These are phyloP conservation scores for Ifrita kowaldi DNA, from an alignment of 2,113 vertebrate species.

Conservation along the genomic window DNA sequence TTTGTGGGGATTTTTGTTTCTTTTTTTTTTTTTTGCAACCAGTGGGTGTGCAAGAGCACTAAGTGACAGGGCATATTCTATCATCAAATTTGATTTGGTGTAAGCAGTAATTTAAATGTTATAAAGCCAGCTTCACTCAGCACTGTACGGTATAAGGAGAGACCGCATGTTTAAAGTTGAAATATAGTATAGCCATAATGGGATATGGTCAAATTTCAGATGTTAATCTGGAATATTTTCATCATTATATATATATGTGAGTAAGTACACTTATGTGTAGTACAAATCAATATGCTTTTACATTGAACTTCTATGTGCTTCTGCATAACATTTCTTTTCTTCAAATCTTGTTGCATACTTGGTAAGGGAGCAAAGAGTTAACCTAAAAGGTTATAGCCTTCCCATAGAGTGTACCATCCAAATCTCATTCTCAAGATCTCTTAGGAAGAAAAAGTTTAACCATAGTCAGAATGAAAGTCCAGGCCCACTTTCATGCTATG, in stretches of 20 bases:
- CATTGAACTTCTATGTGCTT: neutral
- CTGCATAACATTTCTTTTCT: neutral
- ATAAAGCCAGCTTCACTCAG: neutral
- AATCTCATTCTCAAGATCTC: neutral
- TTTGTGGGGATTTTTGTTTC: neutral
- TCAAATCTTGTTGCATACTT: neutral
- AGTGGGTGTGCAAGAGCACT: neutral
- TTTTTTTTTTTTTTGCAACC: neutral
- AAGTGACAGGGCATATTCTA: neutral
- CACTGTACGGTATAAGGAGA: neutral
- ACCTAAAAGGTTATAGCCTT: neutral
- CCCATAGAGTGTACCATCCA: neutral
- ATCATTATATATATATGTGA: neutral
- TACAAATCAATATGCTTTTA: neutral
- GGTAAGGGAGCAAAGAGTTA: neutral
- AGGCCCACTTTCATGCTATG: neutral
- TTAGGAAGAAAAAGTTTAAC: neutral
- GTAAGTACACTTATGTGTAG: fast-evolving
- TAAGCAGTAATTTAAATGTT: neutral
- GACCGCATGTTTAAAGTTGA: neutral
- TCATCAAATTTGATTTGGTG: neutral
- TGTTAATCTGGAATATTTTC: neutral
- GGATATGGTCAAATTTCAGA: neutral
- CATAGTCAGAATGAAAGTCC: neutral
- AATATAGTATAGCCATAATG: neutral